phyloP scores from a whole-genome alignment of 2,113 vertebrate species.

The Pseudopodoces humilis region DNA sequence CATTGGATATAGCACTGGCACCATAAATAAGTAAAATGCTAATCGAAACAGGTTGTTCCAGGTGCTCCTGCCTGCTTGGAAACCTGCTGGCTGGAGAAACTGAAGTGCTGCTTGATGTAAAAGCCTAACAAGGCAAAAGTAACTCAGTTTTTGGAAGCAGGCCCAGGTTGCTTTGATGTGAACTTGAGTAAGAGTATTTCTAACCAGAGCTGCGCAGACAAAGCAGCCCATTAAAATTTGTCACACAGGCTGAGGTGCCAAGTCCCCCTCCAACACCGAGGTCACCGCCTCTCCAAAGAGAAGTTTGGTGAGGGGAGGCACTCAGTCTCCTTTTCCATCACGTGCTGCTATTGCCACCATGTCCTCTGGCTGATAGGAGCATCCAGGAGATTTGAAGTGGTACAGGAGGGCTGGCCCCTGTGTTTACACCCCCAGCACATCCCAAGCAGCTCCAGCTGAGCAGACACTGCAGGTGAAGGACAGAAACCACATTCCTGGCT shows the following conservation, averaged over 20 bases:
- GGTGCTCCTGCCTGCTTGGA: slow-evolving; percentile 6
- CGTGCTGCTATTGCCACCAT: not conserved
- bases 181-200: not conserved
- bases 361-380: not conserved
- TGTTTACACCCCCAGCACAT: not conserved
- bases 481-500: not conserved
- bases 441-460: not conserved
- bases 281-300: accelerated
- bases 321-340: not conserved
- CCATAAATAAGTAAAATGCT: slow-evolving; percentile 54
- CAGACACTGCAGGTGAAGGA: not conserved
- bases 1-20: not conserved
- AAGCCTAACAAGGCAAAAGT: slow-evolving; percentile 2
- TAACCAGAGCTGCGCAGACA: not conserved
- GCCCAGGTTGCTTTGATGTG: not conserved
- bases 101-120: not conserved
- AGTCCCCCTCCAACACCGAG: not conserved
- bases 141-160: not conserved
- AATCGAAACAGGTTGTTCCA: slow-evolving; percentile 41
- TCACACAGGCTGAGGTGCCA: not conserved
- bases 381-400: not conserved
- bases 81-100: not conserved
- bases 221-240: not conserved
- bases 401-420: not conserved
- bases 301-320: accelerated